These are phyloP conservation scores for Heteromurus nitidus DNA, from an alignment of 2,888 invertebrate genomes.

Conservation along the genomic window DNA sequence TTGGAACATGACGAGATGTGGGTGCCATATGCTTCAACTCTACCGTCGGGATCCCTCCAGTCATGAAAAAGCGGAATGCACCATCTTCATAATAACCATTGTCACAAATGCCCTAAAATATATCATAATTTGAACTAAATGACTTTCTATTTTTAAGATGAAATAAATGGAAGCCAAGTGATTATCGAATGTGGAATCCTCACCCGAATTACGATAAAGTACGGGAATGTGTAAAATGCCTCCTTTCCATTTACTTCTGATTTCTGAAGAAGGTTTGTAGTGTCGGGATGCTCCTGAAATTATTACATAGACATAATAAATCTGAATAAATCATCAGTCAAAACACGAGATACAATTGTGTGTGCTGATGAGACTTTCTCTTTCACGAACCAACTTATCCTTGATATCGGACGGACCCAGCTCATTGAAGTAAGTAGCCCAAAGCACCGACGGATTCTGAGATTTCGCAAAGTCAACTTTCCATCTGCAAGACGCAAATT, in stretches of 20 bases:
- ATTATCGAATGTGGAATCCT: conserved; percentile 1
- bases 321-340: background rate
- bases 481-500: conserved; percentile 53
- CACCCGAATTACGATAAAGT: conserved; percentile 62
- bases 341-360: background rate
- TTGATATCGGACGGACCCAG: conserved; percentile 46
- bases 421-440: conserved; percentile 62
- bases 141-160: background rate
- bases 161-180: background rate
- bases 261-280: conserved; percentile 8
- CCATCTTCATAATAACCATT: conserved; percentile 51
- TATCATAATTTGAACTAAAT: background rate
- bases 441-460: conserved; percentile 16
- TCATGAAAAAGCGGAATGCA: conserved; percentile 46
- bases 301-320: background rate
- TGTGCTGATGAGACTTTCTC: background rate
- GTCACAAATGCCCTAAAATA: conserved; percentile 52
- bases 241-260: background rate
- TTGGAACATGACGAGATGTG: conserved; percentile 39
- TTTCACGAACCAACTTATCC: conserved; percentile 27
- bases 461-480: conserved; percentile 45
- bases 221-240: conserved; percentile 59
- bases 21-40: conserved; percentile 25
- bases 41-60: conserved; percentile 38
- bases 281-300: conserved; percentile 42